Percentiles rank a stretch among this genome's conserved stretches.
Evolutionary conservation across 2,797 vertebrate genomes (phyloP).

Genomic region (Lepilemur septentrionalis): DNA sequence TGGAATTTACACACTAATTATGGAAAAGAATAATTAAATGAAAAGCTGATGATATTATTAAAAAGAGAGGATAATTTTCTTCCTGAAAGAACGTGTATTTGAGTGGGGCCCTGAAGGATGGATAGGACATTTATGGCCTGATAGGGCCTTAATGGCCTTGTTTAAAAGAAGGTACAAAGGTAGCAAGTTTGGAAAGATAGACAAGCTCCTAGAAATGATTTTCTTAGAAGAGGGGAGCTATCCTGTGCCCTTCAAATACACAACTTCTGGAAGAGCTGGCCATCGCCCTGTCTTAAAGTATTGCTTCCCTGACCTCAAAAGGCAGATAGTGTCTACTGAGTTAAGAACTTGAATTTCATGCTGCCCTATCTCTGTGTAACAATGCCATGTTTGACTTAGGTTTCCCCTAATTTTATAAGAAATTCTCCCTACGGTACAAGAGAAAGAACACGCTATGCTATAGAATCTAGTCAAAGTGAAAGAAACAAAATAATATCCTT

Average conservation of each 20-base stretch:
- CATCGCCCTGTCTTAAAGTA: background rate
- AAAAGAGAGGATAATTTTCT: background rate
- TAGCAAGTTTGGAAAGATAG: background rate
- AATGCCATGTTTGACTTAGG: background rate
- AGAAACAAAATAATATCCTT: slow-evolving; percentile 9
- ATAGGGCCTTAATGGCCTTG: background rate
- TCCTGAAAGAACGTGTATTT: background rate
- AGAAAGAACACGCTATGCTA: background rate
- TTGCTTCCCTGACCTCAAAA: background rate
- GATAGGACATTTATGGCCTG: background rate
- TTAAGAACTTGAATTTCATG: background rate
- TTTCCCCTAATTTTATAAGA: background rate
- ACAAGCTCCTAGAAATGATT: background rate
- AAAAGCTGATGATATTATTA: background rate
- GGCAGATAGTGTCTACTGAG: background rate
- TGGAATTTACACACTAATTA: background rate
- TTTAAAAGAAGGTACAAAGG: background rate
- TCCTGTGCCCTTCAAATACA: background rate
- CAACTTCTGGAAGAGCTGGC: background rate
- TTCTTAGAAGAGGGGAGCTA: background rate
- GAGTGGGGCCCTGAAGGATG: background rate
- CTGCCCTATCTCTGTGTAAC: background rate
- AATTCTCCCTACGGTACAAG: background rate
- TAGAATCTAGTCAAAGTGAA: slow-evolving; percentile 30
- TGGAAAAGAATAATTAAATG: background rate